Base-by-base conservation (phyloP, 2,797 vertebrate genomes). In the Threskiornis aethiopicus region DNA sequence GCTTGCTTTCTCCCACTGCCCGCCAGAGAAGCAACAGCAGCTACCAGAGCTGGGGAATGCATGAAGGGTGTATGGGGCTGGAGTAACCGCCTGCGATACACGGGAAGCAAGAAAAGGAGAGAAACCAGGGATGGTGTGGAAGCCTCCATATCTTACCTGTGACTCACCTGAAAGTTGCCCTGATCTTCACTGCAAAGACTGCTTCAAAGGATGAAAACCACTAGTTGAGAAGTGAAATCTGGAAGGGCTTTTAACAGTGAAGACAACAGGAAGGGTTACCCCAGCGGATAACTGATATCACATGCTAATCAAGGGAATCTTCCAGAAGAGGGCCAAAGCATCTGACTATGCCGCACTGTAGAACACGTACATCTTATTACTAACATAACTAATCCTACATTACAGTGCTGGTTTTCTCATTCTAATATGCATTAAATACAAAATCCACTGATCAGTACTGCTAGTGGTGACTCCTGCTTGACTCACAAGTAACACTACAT, bases 11-110 rank as follows among this genome's bases (percentile, higher is more conserved):
- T 89, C 57, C 13, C 31, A 18, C 22, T 33, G 20, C 42, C 42
- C 79, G 55, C 5, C 16, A 69, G 42, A 66, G 55, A 52, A 52
- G 16, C 44, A 66, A 64, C 3, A 57, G 58, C 28, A 58, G 51
- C 42, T 25, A 16, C 3, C 13, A 4, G 13, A 80, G 31, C 46
- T 54, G 33, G 39, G 37, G 35, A 54, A 54, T 2, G 31, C 46
- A 22, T 0, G 1, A 24, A 76, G 8, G 15, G 14, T 58, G 7
- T 29, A 72, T 1, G 5, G 26, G 8, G 5, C 9, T 61, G 64
- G 24, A 11, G 6, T 19, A 57, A 18, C 71, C 80, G 55, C 28
- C 55, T 58, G 14, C 2, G 1, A 62, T 17, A 65, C 13, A 25
- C 2, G 8, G 10, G 13, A 87, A 67, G 42, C 17, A 29, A 67